Evolutionary conservation across 2,888 invertebrate genomes (phyloP), one percentile per base, ranked within the genome.

Genomic region (Xanthorhoe spadicearia): DNA sequence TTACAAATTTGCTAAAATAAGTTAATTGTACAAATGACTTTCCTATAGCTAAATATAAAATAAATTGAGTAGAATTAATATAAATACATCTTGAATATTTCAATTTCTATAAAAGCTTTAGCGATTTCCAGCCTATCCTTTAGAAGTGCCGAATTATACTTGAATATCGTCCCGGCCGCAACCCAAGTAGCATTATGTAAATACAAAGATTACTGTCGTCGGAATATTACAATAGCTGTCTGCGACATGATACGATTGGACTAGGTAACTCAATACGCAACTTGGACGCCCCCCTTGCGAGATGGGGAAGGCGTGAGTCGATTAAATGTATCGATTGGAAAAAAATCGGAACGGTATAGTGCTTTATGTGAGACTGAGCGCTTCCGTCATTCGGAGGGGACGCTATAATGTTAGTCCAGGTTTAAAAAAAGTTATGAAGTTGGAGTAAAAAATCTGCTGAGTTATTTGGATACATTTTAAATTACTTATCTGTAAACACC

Each of bases 191-290:
- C 75, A 85, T 88, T 90, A 90, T 90, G 90, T 86, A 90, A 89
- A 90, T 89, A 75, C 61, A 68, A 82, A 88, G 88, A 89, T 90
- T 87, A 89, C 81, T 80, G 78, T 82, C 80, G 78, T 77, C 57
- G 72, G 79, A 83, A 86, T 88, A 87, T 86, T 82, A 85, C 88
- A 87, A 87, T 87, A 84, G 84, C 75, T 75, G 61, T 79, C 77
- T 81, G 77, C 74, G 75, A 75, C 71, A 76, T 85, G 85, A 87
- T 85, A 79, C 87, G 87, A 90, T 89, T 87, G 87, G 90, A 83
- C 85, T 80, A 82, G 83, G 90, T 91, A 92, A 92, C 89, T 92
- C 86, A 87, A 92, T 92, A 91, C 90, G 84, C 83, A 88, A 89
- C 86, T 91, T 89, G 88, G 89, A 89, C 88, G 84, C 84, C 86